Conservation (phyloP, 2,113 vertebrate species). For the Mugil cephalus region DNA sequence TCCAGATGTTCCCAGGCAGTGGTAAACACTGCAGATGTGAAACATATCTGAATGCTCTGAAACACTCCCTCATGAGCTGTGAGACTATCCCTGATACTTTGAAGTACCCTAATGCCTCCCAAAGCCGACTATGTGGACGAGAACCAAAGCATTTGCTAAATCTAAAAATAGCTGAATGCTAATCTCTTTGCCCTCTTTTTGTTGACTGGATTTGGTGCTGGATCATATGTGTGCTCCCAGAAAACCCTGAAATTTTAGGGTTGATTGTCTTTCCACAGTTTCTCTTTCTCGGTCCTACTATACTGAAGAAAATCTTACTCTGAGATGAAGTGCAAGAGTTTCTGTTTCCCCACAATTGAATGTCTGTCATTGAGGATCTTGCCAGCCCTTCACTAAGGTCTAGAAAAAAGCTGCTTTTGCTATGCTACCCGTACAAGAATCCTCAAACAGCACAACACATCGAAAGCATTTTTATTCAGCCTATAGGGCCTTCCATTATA, state of each 20-base stretch:
- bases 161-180: background rate
- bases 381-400: too few species aligned
- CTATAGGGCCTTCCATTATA: too few species aligned
- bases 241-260: background rate
- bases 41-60: background rate
- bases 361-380: too few species aligned
- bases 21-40: background rate
- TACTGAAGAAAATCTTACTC: too few species aligned
- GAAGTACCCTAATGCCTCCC: background rate
- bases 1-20: background rate
- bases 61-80: background rate
- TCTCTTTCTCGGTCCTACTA: background rate
- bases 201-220: background rate
- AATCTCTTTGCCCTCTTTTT: background rate
- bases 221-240: background rate
- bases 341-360: too few species aligned
- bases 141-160: background rate
- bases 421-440: too few species aligned
- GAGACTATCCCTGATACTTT: background rate
- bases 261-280: background rate
- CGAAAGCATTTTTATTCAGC: too few species aligned
- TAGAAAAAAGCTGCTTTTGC: too few species aligned
- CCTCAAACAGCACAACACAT: too few species aligned
- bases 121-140: background rate
- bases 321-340: too few species aligned